phyloP scores from a whole-genome alignment of 2,888 invertebrate species.

The Caenorhabditis auriculariae region DNA sequence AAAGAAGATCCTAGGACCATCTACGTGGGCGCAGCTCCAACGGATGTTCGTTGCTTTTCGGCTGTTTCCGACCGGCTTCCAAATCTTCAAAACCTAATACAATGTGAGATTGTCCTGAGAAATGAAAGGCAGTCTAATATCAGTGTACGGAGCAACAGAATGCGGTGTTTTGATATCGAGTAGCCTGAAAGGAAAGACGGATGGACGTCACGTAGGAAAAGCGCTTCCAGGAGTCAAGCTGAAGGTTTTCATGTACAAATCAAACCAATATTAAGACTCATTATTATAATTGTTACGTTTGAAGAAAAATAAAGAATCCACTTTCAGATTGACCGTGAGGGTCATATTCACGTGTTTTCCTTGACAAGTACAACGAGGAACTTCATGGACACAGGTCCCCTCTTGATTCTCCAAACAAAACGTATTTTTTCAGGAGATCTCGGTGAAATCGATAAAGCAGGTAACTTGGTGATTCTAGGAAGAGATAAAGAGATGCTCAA shows the following conservation, averaged over 20 bases:
- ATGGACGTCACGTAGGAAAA: slow-evolving; percentile 27
- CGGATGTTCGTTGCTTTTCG: slow-evolving; percentile 7
- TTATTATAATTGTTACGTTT: no score
- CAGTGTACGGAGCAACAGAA: slow-evolving; percentile 56
- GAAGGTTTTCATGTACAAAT: no score
- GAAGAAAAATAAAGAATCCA: no score
- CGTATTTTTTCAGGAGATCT: slow-evolving; percentile 14
- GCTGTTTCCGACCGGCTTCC: slow-evolving; percentile 7
- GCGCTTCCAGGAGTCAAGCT: slow-evolving; percentile 36
- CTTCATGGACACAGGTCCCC: slow-evolving; percentile 22
- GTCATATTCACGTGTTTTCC: no score
- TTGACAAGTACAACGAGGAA: no score
- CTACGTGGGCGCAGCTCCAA: slow-evolving; percentile 40
- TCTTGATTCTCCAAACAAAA: background rate
- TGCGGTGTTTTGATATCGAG: slow-evolving; percentile 45
- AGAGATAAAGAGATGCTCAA: slow-evolving; percentile 48
- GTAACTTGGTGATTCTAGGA: slow-evolving; percentile 35
- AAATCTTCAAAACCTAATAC: slow-evolving; percentile 16
- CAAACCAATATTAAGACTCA: no score
- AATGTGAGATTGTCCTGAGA: slow-evolving; percentile 5
- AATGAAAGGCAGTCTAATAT: slow-evolving; percentile 1
- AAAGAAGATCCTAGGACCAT: no score
- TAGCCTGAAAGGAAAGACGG: slow-evolving; percentile 18
- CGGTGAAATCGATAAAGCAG: slow-evolving; percentile 7
- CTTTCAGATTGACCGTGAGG: no score